phyloP scores from a whole-genome alignment of 2,113 vertebrate genomes.

The Dicrurus megarhynchus region DNA sequence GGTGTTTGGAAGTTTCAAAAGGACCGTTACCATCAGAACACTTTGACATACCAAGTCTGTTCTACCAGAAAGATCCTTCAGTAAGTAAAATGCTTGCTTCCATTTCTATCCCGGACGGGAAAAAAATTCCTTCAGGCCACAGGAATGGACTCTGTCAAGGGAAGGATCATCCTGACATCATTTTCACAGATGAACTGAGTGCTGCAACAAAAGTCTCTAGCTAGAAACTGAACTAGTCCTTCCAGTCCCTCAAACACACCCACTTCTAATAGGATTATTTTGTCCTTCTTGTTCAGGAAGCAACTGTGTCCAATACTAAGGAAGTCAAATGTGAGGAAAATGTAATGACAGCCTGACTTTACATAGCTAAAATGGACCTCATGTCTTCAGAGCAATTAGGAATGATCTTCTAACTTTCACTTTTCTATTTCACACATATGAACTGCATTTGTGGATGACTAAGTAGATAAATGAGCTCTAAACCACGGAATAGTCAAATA shows the following conservation, averaged over 20 bases:
- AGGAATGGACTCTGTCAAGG: not conserved
- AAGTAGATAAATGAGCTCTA: not conserved
- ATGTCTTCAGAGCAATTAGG: not conserved
- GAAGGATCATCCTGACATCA: not conserved
- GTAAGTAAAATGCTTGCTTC: not conserved
- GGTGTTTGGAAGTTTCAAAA: not conserved
- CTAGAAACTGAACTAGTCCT: not conserved
- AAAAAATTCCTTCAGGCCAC: not conserved
- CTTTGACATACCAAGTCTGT: not conserved
- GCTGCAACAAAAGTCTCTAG: not conserved
- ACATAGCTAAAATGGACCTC: not conserved
- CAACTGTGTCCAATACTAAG: not conserved
- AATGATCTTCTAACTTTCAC: not conserved
- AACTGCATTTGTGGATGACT: not conserved
- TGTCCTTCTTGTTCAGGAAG: not conserved
- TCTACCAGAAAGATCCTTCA: not conserved
- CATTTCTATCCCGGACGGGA: not conserved
- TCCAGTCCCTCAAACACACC: not conserved
- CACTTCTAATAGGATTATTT: not conserved
- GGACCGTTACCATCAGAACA: not conserved
- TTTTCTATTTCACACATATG: not conserved
- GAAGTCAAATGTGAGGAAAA: not conserved
- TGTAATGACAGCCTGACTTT: not conserved
- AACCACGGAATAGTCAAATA: not conserved
- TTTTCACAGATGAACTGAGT: not conserved